Conservation (phyloP, 2,888 invertebrate species). For the Spodoptera littoralis region DNA sequence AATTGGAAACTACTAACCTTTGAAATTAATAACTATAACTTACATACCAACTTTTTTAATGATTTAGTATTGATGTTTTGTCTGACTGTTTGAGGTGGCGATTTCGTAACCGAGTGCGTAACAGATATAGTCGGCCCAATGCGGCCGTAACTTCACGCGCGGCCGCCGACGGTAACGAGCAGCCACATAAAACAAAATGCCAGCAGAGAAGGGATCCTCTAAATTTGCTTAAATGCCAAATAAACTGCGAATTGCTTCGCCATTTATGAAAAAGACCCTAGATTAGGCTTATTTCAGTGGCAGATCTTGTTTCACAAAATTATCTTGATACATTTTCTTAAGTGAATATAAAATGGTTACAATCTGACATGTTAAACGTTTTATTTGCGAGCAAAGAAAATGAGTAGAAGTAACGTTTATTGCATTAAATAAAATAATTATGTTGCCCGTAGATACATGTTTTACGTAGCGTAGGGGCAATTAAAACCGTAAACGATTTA, state of each 20-base stretch:
- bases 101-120: conserved; percentile 57
- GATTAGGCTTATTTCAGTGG: conserved; percentile 60
- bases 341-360: conserved; percentile 31
- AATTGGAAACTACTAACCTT: too few species aligned
- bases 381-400: conserved; percentile 12
- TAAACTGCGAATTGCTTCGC: conserved; percentile 86
- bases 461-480: conserved; percentile 50
- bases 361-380: conserved; percentile 30
- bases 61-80: not conserved
- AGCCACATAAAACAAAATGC: conserved; percentile 88
- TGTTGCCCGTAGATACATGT: conserved; percentile 33
- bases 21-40: not conserved
- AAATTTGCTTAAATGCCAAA: conserved; percentile 88
- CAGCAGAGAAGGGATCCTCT: conserved; percentile 84
- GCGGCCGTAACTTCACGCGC: conserved; percentile 88
- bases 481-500: conserved; percentile 59
- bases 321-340: conserved; percentile 39
- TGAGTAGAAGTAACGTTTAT: conserved; percentile 12
- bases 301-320: conserved; percentile 52
- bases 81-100: conserved; percentile 24
- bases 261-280: conserved; percentile 81
- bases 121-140: conserved; percentile 68
- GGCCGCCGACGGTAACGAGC: conserved; percentile 87
- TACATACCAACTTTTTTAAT: not conserved
- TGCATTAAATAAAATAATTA: conserved; percentile 20